These are phyloP conservation scores for Napeogenes sylphis DNA, from an alignment of 2,888 invertebrate species.

Conservation along the genomic window DNA sequence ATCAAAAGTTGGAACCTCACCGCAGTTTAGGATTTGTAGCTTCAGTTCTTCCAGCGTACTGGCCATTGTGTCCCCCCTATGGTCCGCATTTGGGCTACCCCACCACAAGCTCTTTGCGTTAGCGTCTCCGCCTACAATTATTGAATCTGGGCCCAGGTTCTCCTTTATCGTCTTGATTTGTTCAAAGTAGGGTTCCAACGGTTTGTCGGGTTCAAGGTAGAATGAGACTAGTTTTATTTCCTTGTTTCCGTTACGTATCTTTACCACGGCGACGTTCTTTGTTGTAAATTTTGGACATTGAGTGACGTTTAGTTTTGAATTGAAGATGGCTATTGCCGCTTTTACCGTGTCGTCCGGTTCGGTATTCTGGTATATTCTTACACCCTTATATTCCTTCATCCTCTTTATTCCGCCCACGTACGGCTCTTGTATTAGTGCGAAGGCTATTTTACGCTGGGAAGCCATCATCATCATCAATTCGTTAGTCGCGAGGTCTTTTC, in stretches of 20 bases:
- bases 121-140: constrained; percentile 13
- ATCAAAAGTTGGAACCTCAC: constrained; percentile 27
- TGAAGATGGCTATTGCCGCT: neutral
- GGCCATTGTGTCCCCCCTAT: no score
- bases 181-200: neutral
- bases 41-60: no score
- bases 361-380: neutral
- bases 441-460: neutral
- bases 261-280: neutral
- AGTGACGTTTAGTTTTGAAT: neutral
- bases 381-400: constrained; percentile 2
- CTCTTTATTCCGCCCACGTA: constrained; percentile 2
- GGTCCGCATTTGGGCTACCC: no score
- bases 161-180: neutral
- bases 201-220: neutral
- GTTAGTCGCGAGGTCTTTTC: constrained; percentile 13
- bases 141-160: neutral
- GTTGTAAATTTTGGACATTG: neutral
- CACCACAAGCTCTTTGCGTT: constrained; percentile 19
- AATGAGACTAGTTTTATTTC: neutral
- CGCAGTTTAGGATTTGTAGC: constrained; percentile 13
- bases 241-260: neutral
- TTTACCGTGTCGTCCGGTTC: neutral
- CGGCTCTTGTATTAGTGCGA: constrained; percentile 11
- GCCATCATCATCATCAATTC: constrained; percentile 20